Percentiles rank a stretch among this genome's conserved stretches.
Evolutionary conservation across 23 tunicate genomes (phyloP).

Genomic region (Ascidia mentula): DNA sequence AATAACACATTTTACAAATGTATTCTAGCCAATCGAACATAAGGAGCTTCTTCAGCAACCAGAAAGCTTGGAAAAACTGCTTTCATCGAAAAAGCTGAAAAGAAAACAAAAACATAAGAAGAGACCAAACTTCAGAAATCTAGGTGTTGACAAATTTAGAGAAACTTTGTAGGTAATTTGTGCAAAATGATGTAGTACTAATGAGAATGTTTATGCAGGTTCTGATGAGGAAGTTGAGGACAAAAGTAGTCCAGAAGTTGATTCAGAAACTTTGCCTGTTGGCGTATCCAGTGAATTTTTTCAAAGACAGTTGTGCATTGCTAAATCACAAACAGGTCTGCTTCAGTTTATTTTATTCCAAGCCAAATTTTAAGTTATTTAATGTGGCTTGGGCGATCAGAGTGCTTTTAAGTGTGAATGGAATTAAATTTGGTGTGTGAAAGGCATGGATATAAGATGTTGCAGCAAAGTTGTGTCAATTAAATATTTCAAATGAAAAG

Average conservation of each 20-base stretch:
- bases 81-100: slow-evolving; percentile 36
- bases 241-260: not conserved
- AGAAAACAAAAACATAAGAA: slow-evolving; percentile 44
- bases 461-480: not conserved
- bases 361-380: too few relatives aligned
- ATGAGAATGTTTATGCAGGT: not conserved
- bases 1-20: not conserved
- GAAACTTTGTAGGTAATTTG: not conserved
- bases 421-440: too few relatives aligned
- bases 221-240: not conserved
- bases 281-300: slow-evolving; percentile 5
- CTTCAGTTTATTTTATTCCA: too few relatives aligned
- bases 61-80: slow-evolving; percentile 77
- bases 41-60: slow-evolving; percentile 45
- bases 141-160: slow-evolving; percentile 21
- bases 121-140: slow-evolving; percentile 77
- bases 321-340: not conserved
- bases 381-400: too few relatives aligned
- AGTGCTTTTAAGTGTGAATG: too few relatives aligned
- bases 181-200: not conserved
- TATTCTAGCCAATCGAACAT: slow-evolving; percentile 5
- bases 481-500: not conserved
- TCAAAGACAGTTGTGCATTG: not conserved
- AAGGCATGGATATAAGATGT: too few relatives aligned
- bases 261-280: not conserved